These are phyloP conservation scores for Coelinius sp. DNA, from an alignment of 2,888 invertebrate genomes.

Conservation along the genomic window DNA sequence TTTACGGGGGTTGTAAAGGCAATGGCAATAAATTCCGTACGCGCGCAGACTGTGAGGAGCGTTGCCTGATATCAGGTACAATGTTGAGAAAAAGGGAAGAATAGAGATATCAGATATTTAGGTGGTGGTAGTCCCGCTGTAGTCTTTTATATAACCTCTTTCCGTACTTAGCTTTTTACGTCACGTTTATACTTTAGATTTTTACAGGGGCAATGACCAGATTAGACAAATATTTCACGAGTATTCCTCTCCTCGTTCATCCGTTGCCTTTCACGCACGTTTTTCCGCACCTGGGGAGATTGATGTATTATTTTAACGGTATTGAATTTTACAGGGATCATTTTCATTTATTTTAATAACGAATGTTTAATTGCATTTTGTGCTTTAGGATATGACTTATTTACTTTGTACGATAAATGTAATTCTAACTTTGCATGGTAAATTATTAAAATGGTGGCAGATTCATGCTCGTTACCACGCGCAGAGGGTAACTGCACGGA, in stretches of 20 bases:
- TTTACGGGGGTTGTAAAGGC: constrained; percentile 72
- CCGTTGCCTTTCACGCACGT: not conserved
- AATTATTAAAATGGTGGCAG: constrained; percentile 72
- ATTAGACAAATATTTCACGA: not conserved
- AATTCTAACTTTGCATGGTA: constrained; percentile 63
- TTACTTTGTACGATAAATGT: not conserved
- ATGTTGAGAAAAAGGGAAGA: constrained; percentile 13
- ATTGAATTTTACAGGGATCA: not conserved
- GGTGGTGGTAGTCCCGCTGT: not conserved
- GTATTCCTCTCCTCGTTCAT: not conserved
- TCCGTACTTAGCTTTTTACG: not conserved
- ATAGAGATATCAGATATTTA: not conserved
- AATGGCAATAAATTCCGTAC: constrained; percentile 71
- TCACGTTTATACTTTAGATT: not conserved
- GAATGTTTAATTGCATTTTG: constrained; percentile 2
- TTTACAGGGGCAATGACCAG: not conserved
- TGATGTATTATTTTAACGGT: not conserved
- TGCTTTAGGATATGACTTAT: too few relatives aligned
- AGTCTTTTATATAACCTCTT: not conserved
- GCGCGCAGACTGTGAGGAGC: constrained; percentile 65
- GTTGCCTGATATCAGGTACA: constrained; percentile 64
- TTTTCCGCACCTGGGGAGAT: too few relatives aligned
- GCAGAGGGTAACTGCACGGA: constrained; percentile 84
- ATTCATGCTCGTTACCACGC: constrained; percentile 83
- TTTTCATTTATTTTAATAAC: not conserved